These are phyloP conservation scores for Drosophila gaucha DNA, from an alignment of 2,888 invertebrate genomes.

Conservation along the genomic window DNA sequence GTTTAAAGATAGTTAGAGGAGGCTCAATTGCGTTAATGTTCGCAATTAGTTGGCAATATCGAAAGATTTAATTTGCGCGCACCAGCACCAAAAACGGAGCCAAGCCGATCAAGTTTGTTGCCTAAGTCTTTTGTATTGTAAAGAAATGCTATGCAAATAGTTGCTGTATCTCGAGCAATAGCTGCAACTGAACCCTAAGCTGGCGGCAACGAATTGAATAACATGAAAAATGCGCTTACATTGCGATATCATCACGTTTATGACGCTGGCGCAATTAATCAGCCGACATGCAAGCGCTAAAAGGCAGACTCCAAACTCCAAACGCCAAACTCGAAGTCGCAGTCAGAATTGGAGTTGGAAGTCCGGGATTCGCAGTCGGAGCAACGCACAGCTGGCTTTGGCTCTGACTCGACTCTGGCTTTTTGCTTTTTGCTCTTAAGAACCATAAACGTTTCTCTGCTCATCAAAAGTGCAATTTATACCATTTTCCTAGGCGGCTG, in stretches of 20 bases:
- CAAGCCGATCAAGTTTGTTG: conserved; percentile 63
- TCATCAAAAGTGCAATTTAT: conserved; percentile 81
- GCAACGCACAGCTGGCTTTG: conserved; percentile 53
- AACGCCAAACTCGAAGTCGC: neutral
- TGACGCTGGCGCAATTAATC: conserved; percentile 84
- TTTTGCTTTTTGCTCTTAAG: conserved; percentile 20
- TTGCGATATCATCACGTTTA: conserved; percentile 85
- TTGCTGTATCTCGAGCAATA: conserved; percentile 9
- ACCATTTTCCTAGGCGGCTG: conserved; percentile 56
- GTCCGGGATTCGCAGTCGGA: neutral
- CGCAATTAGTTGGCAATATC: conserved; percentile 76
- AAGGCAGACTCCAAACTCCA: conserved; percentile 72
- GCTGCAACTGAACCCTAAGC: conserved; percentile 29
- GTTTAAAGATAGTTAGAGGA: conserved; percentile 32
- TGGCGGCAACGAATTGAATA: conserved; percentile 80
- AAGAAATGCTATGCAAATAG: conserved; percentile 67
- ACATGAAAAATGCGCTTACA: conserved; percentile 82
- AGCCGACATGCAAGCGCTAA: conserved; percentile 82
- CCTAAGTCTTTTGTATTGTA: conserved; percentile 70
- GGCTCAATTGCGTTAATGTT: conserved; percentile 71
- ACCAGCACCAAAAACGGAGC: conserved; percentile 45
- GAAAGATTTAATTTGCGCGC: conserved; percentile 58
- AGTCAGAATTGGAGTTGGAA: conserved; percentile 6
- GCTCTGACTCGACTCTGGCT: too few species aligned
- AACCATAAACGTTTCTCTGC: conserved; percentile 78